Conservation (phyloP, 2,888 invertebrate species). For the Mythimna ferrago region DNA sequence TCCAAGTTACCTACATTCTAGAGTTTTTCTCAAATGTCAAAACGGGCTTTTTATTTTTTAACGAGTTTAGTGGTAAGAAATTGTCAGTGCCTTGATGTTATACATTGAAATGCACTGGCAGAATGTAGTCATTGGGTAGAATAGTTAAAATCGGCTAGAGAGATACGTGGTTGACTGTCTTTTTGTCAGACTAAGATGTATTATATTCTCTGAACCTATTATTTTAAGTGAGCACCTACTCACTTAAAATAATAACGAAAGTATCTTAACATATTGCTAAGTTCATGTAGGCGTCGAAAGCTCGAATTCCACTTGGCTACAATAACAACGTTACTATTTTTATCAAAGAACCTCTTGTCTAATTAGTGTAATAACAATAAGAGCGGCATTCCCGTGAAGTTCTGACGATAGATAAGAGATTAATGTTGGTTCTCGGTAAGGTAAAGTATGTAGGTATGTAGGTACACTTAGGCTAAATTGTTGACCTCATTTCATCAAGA, state of each 20-base stretch:
- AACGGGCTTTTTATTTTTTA: too few species aligned
- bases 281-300: conserved; percentile 9
- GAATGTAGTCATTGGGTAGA: too few species aligned
- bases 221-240: conserved; percentile 6
- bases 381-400: not conserved
- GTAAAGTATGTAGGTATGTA: conserved; percentile 9
- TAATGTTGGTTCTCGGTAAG: not conserved
- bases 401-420: conserved; percentile 5
- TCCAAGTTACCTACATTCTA: too few species aligned
- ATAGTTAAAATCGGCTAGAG: not conserved
- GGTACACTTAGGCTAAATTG: not conserved
- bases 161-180: not conserved
- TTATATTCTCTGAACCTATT: conserved; percentile 4
- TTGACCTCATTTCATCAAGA: not conserved
- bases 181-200: not conserved
- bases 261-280: conserved; percentile 9
- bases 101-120: too few species aligned
- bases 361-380: conserved; percentile 18
- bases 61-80: not conserved
- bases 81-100: too few species aligned
- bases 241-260: conserved; percentile 26
- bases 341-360: conserved; percentile 5
- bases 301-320: conserved; percentile 5
- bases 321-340: conserved; percentile 25
- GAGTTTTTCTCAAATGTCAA: too few species aligned